Conservation (phyloP, 1,140 invertebrate genomes). For the Brachionus manjavacas region DNA sequence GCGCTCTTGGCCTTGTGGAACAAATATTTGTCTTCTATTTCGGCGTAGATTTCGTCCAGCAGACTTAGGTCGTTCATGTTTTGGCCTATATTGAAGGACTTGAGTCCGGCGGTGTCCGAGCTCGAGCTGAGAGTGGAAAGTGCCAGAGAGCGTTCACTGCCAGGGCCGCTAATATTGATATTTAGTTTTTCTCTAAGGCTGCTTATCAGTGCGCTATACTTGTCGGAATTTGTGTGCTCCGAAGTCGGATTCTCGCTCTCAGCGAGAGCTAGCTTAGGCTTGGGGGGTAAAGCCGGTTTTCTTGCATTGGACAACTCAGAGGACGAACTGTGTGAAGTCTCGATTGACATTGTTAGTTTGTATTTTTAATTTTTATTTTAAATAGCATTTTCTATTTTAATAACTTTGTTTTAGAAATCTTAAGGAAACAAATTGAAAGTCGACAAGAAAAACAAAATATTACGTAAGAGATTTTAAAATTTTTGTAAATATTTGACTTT, state of each 20-base stretch:
- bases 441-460: background rate
- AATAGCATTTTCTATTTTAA: constrained; percentile 1
- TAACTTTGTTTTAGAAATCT: background rate
- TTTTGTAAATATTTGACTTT: background rate
- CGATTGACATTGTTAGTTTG: constrained; percentile 31
- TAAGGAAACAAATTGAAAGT: background rate
- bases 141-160: background rate
- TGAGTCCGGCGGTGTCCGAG: background rate
- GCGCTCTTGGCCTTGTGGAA: background rate
- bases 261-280: constrained; percentile 10
- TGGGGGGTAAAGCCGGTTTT: constrained; percentile 30
- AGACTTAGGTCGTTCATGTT: background rate
- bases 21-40: constrained; percentile 24
- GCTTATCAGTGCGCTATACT: background rate
- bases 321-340: constrained; percentile 10
- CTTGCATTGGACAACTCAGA: background rate
- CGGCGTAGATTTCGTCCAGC: constrained; percentile 20
- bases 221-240: background rate
- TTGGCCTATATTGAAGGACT: background rate
- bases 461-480: background rate
- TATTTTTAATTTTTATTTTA: constrained; percentile 3
- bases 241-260: background rate
- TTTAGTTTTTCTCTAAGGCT: constrained; percentile 6
- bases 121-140: background rate
- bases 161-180: background rate